Evolutionary conservation across 2,113 vertebrate species (phyloP).

Genomic region (Oreochromis aureus): DNA sequence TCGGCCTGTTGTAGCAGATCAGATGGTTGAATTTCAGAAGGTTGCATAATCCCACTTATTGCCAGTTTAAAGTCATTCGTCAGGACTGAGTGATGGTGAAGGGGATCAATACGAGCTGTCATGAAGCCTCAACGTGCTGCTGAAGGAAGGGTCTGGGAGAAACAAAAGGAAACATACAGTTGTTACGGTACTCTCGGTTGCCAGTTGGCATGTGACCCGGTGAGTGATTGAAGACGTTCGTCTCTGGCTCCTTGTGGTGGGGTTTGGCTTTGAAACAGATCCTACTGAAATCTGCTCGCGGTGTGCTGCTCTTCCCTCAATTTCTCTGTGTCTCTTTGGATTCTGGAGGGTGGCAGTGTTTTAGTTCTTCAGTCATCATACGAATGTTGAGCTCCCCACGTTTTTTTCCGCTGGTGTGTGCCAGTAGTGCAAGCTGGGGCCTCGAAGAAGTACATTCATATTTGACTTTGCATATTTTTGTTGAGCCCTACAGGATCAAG

Average conservation of each 20-base stretch:
- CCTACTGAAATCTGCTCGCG: neutral
- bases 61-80: constrained; percentile 55
- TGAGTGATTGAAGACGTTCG: constrained; percentile 50
- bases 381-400: neutral
- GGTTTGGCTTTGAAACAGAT: constrained; percentile 37
- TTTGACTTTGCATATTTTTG: neutral
- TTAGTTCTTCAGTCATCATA: neutral
- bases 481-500: neutral
- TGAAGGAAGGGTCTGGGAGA: constrained; percentile 40
- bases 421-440: neutral
- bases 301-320: constrained; percentile 20
- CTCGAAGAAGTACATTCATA: neutral
- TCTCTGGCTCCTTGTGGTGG: constrained; percentile 15
- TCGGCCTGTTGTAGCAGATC: constrained; percentile 29
- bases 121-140: constrained; percentile 27
- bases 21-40: constrained; percentile 45
- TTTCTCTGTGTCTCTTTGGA: constrained; percentile 12
- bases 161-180: constrained; percentile 62
- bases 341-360: neutral
- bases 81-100: constrained; percentile 62
- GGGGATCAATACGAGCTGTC: constrained; percentile 64
- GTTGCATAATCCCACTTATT: constrained; percentile 63
- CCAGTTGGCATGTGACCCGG: constrained; percentile 50
- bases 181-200: constrained; percentile 41
- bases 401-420: neutral